phyloP scores from a whole-genome alignment of 2,888 invertebrate genomes.

The Tetropium fuscum region DNA sequence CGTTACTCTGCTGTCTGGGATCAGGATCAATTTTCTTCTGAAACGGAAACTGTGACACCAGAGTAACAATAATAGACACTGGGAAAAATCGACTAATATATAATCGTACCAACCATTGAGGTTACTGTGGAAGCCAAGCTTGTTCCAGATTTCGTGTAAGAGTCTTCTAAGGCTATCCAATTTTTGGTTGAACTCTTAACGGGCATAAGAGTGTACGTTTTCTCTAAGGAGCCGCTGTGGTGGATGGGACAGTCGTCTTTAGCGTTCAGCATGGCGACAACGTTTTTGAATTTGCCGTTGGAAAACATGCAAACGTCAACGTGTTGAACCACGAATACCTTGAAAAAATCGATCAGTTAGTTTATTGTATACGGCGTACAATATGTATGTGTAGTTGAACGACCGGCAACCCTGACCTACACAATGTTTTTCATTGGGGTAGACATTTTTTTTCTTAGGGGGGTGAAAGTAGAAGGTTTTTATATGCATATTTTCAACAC shows the following conservation, averaged over 20 bases:
- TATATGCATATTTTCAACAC: too few species aligned
- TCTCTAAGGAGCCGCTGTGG: conserved; percentile 74
- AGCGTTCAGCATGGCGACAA: conserved; percentile 78
- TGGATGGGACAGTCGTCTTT: conserved; percentile 75
- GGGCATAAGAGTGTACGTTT: conserved; percentile 77
- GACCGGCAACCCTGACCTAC: too few species aligned
- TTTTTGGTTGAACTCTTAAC: conserved; percentile 86
- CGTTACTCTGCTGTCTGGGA: too few species aligned
- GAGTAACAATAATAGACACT: background rate
- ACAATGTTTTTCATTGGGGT: too few species aligned
- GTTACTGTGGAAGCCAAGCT: conserved; percentile 72
- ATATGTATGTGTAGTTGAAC: too few species aligned
- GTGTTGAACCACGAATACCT: conserved; percentile 89
- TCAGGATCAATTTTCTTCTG: too few species aligned
- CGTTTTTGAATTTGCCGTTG: conserved; percentile 93
- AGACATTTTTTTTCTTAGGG: too few species aligned
- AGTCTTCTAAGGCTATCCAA: conserved; percentile 92
- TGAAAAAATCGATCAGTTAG: too few species aligned
- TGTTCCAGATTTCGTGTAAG: conserved; percentile 76
- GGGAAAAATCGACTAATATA: background rate
- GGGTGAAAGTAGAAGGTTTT: too few species aligned
- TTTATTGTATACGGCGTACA: too few species aligned
- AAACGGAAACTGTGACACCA: too few species aligned
- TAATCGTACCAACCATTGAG: conserved; percentile 51
- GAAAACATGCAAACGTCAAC: conserved; percentile 96